Percentiles rank a stretch among this genome's conserved stretches.
These are phyloP conservation scores for Cyprinodon variegatus DNA, from an alignment of 2,113 vertebrate genomes.

Conservation along the genomic window DNA sequence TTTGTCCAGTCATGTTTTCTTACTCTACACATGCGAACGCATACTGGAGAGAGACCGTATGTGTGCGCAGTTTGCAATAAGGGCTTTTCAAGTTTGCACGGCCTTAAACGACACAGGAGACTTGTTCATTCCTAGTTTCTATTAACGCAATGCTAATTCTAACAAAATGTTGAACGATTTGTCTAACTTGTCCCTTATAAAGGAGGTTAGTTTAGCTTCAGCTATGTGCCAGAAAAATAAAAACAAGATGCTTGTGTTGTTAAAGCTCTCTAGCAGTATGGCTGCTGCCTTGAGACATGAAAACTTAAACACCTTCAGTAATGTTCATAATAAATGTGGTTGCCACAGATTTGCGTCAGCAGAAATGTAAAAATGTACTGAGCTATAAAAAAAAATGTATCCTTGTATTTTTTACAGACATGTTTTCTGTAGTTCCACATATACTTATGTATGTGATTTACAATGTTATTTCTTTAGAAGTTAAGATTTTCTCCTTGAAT, in stretches of 20 bases:
- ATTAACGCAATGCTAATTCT: background rate
- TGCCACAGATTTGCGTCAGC: slow-evolving; percentile 11
- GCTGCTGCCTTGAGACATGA: background rate
- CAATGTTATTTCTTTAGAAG: slow-evolving; percentile 44
- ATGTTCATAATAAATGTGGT: slow-evolving; percentile 16
- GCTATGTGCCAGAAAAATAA: background rate
- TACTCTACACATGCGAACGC: slow-evolving; percentile 75
- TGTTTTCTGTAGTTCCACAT: slow-evolving; percentile 62
- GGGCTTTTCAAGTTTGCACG: slow-evolving; percentile 74
- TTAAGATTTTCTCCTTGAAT: slow-evolving; percentile 51
- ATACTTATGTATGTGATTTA: slow-evolving; percentile 59
- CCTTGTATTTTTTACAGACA: slow-evolving; percentile 71
- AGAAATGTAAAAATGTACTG: slow-evolving; percentile 53
- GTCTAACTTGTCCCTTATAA: background rate
- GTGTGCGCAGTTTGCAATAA: slow-evolving; percentile 66
- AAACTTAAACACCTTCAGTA: slow-evolving; percentile 8
- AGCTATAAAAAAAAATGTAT: slow-evolving; percentile 43
- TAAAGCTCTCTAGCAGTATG: background rate
- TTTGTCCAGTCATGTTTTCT: slow-evolving; percentile 77
- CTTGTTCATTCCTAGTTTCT: slow-evolving; percentile 68
- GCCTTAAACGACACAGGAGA: slow-evolving; percentile 72
- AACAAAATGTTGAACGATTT: background rate
- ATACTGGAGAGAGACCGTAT: slow-evolving; percentile 73
- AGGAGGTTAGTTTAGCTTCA: slow-evolving; percentile 10
- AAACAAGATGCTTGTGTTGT: background rate